These are phyloP conservation scores for Ophion ellenae DNA, from an alignment of 2,888 invertebrate genomes.

Conservation along the genomic window DNA sequence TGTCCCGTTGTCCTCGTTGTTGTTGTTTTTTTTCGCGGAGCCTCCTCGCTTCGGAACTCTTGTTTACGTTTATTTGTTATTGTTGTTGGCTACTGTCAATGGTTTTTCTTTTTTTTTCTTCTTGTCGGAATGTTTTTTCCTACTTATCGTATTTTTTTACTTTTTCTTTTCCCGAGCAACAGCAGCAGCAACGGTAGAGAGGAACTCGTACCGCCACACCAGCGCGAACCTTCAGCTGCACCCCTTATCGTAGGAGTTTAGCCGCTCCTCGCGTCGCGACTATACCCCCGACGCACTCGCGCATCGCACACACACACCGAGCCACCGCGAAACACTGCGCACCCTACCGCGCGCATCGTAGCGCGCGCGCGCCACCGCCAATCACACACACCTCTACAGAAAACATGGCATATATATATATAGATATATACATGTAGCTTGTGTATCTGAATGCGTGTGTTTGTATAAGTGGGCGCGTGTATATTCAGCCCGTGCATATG, in stretches of 20 bases:
- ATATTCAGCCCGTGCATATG: background rate
- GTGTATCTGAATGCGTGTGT: slow-evolving; percentile 8
- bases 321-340: slow-evolving; percentile 2
- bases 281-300: slow-evolving; percentile 43
- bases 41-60: too few species aligned
- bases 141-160: slow-evolving; percentile 4
- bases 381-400: slow-evolving; percentile 30
- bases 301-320: slow-evolving; percentile 43
- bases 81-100: background rate
- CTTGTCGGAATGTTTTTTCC: background rate
- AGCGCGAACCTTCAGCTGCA: slow-evolving; percentile 63
- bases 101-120: background rate
- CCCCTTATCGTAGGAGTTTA: slow-evolving; percentile 56
- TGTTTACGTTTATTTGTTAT: too few species aligned
- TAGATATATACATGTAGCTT: background rate
- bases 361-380: slow-evolving; percentile 30
- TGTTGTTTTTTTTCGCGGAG: slow-evolving; percentile 1
- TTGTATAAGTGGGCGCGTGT: background rate
- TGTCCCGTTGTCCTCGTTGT: background rate
- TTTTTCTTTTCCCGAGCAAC: slow-evolving; percentile 39
- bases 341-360: too few species aligned
- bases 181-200: slow-evolving; percentile 57
- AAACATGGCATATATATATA: background rate
- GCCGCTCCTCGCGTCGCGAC: slow-evolving; percentile 60
- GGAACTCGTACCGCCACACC: slow-evolving; percentile 49